A percentile compares a stretch with the other conserved stretches of the same genome.
phyloP scores from a whole-genome alignment of 2,113 vertebrate genomes.

The Scytalopus superciliaris region DNA sequence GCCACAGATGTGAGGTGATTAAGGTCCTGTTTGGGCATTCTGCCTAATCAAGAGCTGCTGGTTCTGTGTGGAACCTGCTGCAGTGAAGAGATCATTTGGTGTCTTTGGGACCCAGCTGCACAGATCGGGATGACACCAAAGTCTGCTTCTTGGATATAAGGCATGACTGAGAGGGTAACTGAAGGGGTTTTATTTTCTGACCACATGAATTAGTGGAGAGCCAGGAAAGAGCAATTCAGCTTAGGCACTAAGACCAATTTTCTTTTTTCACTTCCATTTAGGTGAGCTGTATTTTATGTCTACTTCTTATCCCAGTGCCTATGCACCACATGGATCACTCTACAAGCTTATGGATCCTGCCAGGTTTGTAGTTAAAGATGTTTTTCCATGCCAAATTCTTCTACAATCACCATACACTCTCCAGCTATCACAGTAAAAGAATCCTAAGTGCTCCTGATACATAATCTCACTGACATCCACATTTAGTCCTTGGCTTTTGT shows the following conservation, averaged over 20 bases:
- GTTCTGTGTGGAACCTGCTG: neutral
- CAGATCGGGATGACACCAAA: neutral
- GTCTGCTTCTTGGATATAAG: neutral
- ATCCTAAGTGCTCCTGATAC: neutral
- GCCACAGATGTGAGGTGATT: neutral
- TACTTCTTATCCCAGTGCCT: conserved; percentile 80
- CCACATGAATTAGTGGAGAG: neutral
- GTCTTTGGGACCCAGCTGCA: neutral
- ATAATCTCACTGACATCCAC: neutral
- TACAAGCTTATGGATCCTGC: conserved; percentile 87
- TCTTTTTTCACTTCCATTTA: conserved; percentile 30
- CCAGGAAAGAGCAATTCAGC: neutral
- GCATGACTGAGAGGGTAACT: neutral
- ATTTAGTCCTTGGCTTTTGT: neutral
- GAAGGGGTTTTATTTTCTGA: neutral
- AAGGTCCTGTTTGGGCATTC: neutral
- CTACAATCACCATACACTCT: neutral
- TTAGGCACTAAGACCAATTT: neutral
- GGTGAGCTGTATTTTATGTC: conserved; percentile 88
- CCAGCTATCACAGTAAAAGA: neutral
- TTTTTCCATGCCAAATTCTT: neutral
- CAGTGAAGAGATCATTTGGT: neutral
- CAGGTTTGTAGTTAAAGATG: conserved; percentile 71
- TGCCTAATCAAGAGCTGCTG: neutral
- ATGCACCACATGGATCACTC: conserved; percentile 73